Conservation (phyloP, 2,888 invertebrate species). For the Tridacna gigas region DNA sequence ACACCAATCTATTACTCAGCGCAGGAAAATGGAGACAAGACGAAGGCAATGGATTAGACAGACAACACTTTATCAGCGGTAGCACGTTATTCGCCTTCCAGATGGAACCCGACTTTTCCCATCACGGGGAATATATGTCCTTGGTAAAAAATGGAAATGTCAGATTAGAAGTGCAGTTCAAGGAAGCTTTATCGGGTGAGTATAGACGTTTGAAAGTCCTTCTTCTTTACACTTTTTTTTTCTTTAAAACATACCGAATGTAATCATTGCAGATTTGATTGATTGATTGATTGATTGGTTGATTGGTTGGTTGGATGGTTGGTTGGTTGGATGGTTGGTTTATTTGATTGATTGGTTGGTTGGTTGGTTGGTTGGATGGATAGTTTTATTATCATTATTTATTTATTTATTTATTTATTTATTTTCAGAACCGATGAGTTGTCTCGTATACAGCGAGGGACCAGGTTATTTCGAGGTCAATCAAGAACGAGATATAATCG, state of each 20-base stretch:
- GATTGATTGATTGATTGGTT: too few relatives aligned
- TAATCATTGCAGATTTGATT: neutral
- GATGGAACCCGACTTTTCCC: constrained; percentile 32
- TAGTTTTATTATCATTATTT: too few relatives aligned
- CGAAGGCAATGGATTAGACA: constrained; percentile 39
- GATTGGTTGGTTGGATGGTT: too few relatives aligned
- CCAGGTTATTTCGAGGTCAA: constrained; percentile 22
- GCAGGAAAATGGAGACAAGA: constrained; percentile 41
- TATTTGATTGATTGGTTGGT: too few relatives aligned
- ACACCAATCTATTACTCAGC: constrained; percentile 31
- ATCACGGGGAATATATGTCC: constrained; percentile 35
- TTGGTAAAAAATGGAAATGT: constrained; percentile 36
- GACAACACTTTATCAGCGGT: constrained; percentile 39
- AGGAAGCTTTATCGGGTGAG: constrained; percentile 19
- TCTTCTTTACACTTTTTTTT: neutral
- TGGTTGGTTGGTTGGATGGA: too few relatives aligned
- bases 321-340: too few relatives aligned
- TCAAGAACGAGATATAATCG: constrained; percentile 23
- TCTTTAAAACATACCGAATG: neutral
- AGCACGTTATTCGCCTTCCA: constrained; percentile 44
- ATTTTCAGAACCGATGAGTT: constrained; percentile 33
- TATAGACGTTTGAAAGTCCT: neutral
- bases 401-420: constrained; percentile 7
- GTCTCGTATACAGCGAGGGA: constrained; percentile 27
- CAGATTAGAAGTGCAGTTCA: constrained; percentile 29